Evolutionary conservation across 2,888 invertebrate genomes (phyloP).

Genomic region (Dryococelus australis): DNA sequence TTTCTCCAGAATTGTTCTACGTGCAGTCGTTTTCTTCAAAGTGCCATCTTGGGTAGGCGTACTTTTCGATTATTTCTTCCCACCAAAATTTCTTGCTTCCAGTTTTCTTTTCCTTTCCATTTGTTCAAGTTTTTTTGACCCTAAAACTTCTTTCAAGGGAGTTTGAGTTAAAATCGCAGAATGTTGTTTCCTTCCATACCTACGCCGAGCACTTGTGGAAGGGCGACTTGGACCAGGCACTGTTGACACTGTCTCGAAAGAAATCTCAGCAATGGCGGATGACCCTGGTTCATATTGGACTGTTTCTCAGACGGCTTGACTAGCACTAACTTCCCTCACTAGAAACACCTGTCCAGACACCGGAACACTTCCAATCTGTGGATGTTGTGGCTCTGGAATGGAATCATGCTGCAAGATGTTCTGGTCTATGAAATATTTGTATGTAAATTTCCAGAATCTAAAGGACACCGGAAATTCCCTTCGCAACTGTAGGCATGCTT

Average conservation of each 20-base stretch:
- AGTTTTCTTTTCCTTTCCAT: constrained; percentile 3
- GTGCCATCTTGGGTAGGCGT: neutral
- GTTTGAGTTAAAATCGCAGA: neutral
- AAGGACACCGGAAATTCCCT: neutral
- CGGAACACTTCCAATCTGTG: neutral
- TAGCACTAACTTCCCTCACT: neutral
- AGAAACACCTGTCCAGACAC: neutral
- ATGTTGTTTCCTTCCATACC: neutral
- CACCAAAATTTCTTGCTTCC: neutral
- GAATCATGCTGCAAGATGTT: neutral
- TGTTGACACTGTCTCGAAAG: neutral
- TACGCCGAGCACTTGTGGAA: neutral
- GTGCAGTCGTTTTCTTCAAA: neutral
- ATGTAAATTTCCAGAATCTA: neutral
- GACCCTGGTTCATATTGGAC: neutral
- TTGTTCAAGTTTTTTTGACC: neutral
- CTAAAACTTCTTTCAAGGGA: neutral
- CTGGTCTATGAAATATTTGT: neutral
- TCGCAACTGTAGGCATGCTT: neutral
- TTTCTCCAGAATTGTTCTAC: neutral
- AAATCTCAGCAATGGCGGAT: neutral
- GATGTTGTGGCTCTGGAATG: neutral
- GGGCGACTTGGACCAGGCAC: neutral
- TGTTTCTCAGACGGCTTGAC: neutral
- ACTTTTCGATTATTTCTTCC: neutral